Conservation (phyloP, 2,797 vertebrate species). For the Aplochiton taeniatus region DNA sequence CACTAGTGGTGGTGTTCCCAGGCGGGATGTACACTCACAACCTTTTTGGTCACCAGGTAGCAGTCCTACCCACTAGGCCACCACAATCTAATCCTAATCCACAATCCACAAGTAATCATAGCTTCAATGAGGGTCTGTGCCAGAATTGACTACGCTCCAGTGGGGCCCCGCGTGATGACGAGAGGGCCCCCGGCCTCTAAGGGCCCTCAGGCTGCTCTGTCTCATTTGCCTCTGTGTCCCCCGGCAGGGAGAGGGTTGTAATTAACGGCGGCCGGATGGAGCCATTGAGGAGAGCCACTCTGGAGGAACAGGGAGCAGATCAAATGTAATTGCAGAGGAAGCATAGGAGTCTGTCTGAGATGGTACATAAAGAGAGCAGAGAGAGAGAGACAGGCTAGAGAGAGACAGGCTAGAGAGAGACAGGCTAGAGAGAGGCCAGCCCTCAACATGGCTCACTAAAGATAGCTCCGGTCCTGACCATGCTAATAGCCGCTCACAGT, state of each 20-base stretch:
- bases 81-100: no score
- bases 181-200: conserved; percentile 37
- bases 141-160: no score
- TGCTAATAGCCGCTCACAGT: no score
- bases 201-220: conserved; percentile 32
- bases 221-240: conserved; percentile 62
- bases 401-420: conserved; percentile 11
- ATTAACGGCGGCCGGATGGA: conserved; percentile 66
- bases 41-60: no score
- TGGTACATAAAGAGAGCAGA: background rate
- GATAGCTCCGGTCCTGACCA: no score
- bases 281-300: conserved; percentile 70
- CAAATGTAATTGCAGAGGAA: conserved; percentile 75
- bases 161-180: conserved; percentile 42
- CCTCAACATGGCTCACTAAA: conserved; percentile 27
- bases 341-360: conserved; percentile 41
- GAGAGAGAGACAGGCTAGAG: conserved; percentile 8
- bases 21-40: no score
- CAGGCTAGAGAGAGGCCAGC: conserved; percentile 3
- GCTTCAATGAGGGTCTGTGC: no score
- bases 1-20: no score
- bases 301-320: conserved; percentile 69
- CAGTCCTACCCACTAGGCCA: no score
- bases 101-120: no score
- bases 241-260: conserved; percentile 61